Evolutionary conservation across 1,140 invertebrate species (phyloP), one percentile per base, ranked within the genome.

Genomic region (Procambarus clarkii): DNA sequence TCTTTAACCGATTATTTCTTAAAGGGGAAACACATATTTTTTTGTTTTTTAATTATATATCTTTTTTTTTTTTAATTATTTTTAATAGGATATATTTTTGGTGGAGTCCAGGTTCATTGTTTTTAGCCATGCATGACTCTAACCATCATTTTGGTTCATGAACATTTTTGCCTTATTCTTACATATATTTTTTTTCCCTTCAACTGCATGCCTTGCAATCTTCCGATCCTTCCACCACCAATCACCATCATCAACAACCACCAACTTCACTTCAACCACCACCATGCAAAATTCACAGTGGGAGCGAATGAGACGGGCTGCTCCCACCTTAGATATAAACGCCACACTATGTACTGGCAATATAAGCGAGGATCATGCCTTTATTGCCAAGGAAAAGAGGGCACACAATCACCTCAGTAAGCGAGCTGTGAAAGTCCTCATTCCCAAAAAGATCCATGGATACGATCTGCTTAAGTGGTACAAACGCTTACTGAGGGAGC

Each of bases 381-480:
- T 76, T 44, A 11, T 58, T 11, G 11, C 3, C 24, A 44, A 58
- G 21, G 54, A 64, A 9, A 54, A 54, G 50, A 13, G 50, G 50
- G 8, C 13, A 0, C 50, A 54, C 50, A 21, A 5, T 5, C 50
- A 7, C n/a, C 78, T 77, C 8, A 44, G 45, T 2, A 89, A 89
- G 48, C 44, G 87, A 71, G 79, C 74, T 21, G 78, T 89, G 24
- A 34, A 34, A 8, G 60, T 89, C 64, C 46, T 74, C 18, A 48
- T 89, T 2, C 87, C 87, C 21, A 81, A 86, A 24, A 86, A 48
- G 71, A 86, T 86, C 64, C 50, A 81, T n/a, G 76, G 81, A n/a
- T 80, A 81, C 64, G 58, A 91, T 13, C 46, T 91, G 15, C 3
- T 18, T 34, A 86, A 74, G 46, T 45, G n/a, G 24, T 44, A 50